Evolutionary conservation across 1,140 invertebrate species (phyloP).

Genomic region (Idris sp.): DNA sequence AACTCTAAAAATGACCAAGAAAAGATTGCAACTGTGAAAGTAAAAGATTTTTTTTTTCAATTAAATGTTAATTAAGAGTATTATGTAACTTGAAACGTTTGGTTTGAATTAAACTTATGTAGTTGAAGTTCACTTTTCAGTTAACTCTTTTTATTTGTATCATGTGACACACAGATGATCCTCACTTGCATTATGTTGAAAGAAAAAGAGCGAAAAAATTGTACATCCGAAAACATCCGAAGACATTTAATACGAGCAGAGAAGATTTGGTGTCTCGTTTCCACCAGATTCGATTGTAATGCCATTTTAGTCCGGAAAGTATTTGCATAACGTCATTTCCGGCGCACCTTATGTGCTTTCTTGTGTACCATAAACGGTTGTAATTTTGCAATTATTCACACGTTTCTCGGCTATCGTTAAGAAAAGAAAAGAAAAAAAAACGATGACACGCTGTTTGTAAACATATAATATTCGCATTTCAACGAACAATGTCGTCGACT

Average conservation of each 20-base stretch:
- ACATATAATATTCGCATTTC: constrained; percentile 47
- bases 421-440: too few species aligned
- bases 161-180: constrained; percentile 47
- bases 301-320: constrained; percentile 41
- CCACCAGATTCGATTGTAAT: constrained; percentile 66
- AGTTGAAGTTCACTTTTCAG: too few species aligned
- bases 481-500: constrained; percentile 18
- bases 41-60: too few species aligned
- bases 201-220: constrained; percentile 7
- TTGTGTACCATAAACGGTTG: constrained; percentile 21
- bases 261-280: constrained; percentile 74
- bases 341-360: constrained; percentile 42
- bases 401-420: too few species aligned
- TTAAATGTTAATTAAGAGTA: too few species aligned
- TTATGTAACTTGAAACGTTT: too few species aligned
- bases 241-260: constrained; percentile 74
- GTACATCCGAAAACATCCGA: constrained; percentile 44
- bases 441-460: constrained; percentile 3
- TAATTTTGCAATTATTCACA: constrained; percentile 46
- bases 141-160: constrained; percentile 12
- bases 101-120: too few species aligned
- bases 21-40: too few species aligned
- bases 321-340: constrained; percentile 58
- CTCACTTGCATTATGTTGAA: constrained; percentile 5
- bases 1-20: too few species aligned